Evolutionary conservation across 2,888 invertebrate species (phyloP), one percentile per base, ranked within the genome.

Genomic region (Anaspis maculata): DNA sequence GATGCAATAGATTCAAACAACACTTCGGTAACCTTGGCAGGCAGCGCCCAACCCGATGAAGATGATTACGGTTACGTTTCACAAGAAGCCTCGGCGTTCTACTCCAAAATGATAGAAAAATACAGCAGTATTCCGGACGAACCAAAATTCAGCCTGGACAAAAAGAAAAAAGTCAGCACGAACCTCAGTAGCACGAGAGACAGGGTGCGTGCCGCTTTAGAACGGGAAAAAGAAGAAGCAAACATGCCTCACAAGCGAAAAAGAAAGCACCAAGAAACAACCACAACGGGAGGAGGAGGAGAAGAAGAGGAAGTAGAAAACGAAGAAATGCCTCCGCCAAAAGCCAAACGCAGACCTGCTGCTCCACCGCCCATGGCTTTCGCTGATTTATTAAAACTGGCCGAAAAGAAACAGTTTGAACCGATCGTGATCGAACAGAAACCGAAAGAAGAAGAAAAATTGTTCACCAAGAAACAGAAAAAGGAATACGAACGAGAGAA

Each of bases 61-160:
- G 91, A 91, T 67, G 90, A 91, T 57, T 91, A 90, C 57, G 91
- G 90, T 0, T 90, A 88, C 57, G 86, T 84, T 22, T 90, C 90
- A 0, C 82, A 81, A 50, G 83, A 83, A 60, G 83, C 88, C 1
- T 77, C 84, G 25, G 83, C 81, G 15, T 73, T 82, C 49, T 89
- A 89, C 59, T 77, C 79, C 46, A 86, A 88, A 62, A 78, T 90
- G 70, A 84, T 90, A 74, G 81, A 82, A 46, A 88, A 88, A 58
- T 87, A 86, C 48, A 79, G 73, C 49, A 76, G 74, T 56, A 67
- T 79, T 54, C 79, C 83, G 9, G 78, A 79, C 26, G 82, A 83
- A 47, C 80, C 83, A 1, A 77, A 80, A 44, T 84, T 83, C 57
- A 71, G 76, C 14, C 62, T 72, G 3, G 62, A 60, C 39, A 66